phyloP scores from a whole-genome alignment of 2,113 vertebrate genomes.

The Nipponia nippon region DNA sequence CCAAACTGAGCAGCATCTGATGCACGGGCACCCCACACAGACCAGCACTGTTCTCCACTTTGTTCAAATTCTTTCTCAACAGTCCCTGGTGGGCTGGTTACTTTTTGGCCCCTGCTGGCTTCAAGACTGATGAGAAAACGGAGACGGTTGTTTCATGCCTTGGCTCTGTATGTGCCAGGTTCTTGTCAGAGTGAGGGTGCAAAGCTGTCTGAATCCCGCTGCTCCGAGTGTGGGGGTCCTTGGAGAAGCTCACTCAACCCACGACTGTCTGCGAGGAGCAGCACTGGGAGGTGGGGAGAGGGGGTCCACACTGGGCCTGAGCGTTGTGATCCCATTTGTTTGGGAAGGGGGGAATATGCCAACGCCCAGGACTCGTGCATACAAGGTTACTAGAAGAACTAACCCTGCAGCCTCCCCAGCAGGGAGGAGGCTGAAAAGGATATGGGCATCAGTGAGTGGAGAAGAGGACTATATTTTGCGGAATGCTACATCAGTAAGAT shows the following conservation, averaged over 20 bases:
- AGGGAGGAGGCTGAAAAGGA: not conserved
- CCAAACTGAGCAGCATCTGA: not conserved
- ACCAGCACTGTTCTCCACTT: not conserved
- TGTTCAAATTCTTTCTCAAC: not conserved
- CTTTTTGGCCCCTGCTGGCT: not conserved
- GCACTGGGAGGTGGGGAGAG: not conserved
- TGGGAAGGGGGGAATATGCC: not conserved
- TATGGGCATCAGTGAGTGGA: not conserved
- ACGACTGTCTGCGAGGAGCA: not conserved
- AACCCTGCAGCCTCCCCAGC: not conserved
- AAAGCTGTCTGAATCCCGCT: not conserved
- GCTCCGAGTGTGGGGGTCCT: not conserved
- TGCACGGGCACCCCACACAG: fast-evolving
- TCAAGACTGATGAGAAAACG: not conserved
- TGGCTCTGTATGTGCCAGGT: not conserved
- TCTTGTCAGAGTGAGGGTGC: not conserved
- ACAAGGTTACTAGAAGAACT: not conserved
- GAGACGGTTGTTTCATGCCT: not conserved
- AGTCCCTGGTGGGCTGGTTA: not conserved
- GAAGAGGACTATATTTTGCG: not conserved
- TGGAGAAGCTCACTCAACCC: not conserved
- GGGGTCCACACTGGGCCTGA: not conserved
- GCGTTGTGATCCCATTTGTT: fast-evolving
- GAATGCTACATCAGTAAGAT: not conserved
- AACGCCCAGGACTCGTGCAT: not conserved